Base-by-base conservation (phyloP, 64 coral and sea anemone genomes). In the Stylophora pistillata region DNA sequence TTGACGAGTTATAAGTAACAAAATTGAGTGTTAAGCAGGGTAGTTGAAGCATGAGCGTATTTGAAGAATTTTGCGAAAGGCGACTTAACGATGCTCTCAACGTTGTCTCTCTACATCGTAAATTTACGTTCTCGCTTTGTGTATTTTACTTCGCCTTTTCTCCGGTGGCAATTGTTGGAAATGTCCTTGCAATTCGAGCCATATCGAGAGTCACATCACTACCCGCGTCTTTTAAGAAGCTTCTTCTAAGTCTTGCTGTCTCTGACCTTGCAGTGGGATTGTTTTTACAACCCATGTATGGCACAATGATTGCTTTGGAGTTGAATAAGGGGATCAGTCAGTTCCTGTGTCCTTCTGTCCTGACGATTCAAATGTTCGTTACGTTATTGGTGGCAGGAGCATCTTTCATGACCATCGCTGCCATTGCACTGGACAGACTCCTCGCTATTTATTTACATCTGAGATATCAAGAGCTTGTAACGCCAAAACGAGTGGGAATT, bases 231-330 rank as follows among this genome's bases (percentile, higher is more conserved):
- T 70, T 84, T 15, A 84, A 41, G 17, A 68, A 64, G 65, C 23
- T 68, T 10, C 71, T 87, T 33, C 31, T 87, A 4, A 73, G 89
- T 32, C 72, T 90, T 12, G 89, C 78, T 58, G 54, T 90, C 17
- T 74, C 89, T 58, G 89, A 90, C 60, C 72, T 90, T 31, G 78
- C 66, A 0, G 89, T 84, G 4, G 89, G 78, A 61, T 1, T 90
- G 53, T 41, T 84, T n/a, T 29, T 81, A 17, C 65, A 90, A 33
- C 89, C 78, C 16, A 74, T 60, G 10, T 79, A 68, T n/a, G 80
- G 31, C 18, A 31, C 30, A 2, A 84, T 84, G 4, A 84, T 84
- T 13, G 80, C 80, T 9, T 14, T 27, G 33, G 47, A 69, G 21
- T 41, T 53, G 15, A 21, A 52, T 21, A 70, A 16, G 61, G 10